A percentile compares a stretch with the other conserved stretches of the same genome.
Evolutionary conservation across 2,888 invertebrate species (phyloP).

Genomic region (Drosophila tanythrix): DNA sequence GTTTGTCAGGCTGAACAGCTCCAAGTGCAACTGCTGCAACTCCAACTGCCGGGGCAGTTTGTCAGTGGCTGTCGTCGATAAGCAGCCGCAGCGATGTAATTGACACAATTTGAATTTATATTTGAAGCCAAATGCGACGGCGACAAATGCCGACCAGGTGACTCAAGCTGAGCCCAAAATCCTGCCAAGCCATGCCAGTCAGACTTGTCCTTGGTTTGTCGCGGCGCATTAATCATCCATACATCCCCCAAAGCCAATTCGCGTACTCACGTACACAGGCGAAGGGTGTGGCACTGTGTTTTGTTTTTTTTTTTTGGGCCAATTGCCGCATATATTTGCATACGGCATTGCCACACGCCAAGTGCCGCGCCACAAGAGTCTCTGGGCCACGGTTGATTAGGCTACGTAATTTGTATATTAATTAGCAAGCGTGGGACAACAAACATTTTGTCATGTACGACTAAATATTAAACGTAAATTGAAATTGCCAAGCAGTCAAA

Average conservation of each 20-base stretch:
- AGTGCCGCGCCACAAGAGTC: not conserved
- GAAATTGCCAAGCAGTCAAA: conserved; percentile 37
- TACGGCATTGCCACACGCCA: conserved; percentile 46
- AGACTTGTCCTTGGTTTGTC: conserved; percentile 72
- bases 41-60: conserved; percentile 51
- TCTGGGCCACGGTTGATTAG: conserved; percentile 51
- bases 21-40: conserved; percentile 54
- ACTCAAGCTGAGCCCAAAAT: conserved; percentile 65
- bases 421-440: conserved; percentile 63
- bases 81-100: conserved; percentile 73
- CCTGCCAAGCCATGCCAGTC: conserved; percentile 42
- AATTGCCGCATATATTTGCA: conserved; percentile 57
- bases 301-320: conserved; percentile 58
- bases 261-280: conserved; percentile 1
- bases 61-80: conserved; percentile 74
- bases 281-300: conserved; percentile 47
- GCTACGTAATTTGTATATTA: conserved; percentile 71
- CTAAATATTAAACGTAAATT: conserved; percentile 55
- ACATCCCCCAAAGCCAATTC: conserved; percentile 31
- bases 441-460: conserved; percentile 38
- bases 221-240: conserved; percentile 76
- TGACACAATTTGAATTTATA: conserved; percentile 81
- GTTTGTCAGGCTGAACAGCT: conserved; percentile 65
- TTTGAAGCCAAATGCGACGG: conserved; percentile 32
- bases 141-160: conserved; percentile 57